These are phyloP conservation scores for Drusus annulatus DNA, from an alignment of 1,140 invertebrate species.

Conservation along the genomic window DNA sequence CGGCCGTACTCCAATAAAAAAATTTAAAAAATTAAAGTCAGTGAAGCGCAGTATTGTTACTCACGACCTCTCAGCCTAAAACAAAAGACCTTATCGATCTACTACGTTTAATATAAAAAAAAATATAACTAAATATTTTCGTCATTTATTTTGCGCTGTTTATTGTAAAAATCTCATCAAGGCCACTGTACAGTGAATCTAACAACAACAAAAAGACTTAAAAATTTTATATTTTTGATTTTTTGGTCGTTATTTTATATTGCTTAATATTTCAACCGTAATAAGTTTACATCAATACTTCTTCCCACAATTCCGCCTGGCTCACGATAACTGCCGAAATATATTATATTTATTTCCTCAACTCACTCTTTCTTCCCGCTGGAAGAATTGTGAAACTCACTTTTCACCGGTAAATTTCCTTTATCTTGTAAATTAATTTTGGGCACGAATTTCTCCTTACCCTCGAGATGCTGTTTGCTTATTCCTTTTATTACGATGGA, in stretches of 20 bases:
- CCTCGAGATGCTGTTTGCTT: conserved; percentile 4
- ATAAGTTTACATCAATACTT: not conserved
- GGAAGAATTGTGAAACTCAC: conserved; percentile 30
- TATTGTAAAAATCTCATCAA: too few relatives aligned
- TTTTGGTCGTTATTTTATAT: not conserved
- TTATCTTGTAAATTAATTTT: conserved; percentile 41
- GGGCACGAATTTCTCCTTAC: conserved; percentile 12
- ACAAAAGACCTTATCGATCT: too few relatives aligned
- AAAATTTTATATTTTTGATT: not conserved
- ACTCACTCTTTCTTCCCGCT: not conserved
- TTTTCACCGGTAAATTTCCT: conserved; percentile 35
- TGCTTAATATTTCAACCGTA: not conserved
- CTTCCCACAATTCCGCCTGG: not conserved
- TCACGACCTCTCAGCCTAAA: too few relatives aligned
- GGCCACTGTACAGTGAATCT: too few relatives aligned
- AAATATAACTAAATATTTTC: too few relatives aligned
- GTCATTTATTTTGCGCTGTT: too few relatives aligned
- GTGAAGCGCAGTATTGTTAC: too few relatives aligned
- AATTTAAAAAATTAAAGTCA: too few relatives aligned
- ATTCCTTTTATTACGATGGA: not conserved
- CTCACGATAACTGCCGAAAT: not conserved
- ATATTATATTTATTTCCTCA: not conserved
- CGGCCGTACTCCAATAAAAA: too few relatives aligned
- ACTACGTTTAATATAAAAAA: too few relatives aligned
- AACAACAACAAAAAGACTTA: too few relatives aligned